These are phyloP conservation scores for Cenopis cana DNA, from an alignment of 2,888 invertebrate genomes.

Conservation along the genomic window DNA sequence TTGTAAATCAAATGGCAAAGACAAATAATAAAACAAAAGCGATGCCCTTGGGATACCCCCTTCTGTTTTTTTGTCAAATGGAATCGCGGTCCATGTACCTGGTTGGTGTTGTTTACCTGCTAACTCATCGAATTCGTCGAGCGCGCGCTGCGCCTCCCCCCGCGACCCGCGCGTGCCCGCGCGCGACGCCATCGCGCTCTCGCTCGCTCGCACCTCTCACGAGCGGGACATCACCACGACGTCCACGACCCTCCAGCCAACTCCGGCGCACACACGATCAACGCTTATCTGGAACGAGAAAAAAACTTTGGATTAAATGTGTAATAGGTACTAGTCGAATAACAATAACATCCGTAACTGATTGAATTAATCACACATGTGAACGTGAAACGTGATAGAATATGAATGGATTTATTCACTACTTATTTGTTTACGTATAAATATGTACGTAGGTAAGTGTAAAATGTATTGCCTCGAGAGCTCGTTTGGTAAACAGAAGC, in stretches of 20 bases:
- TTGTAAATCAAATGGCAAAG: not conserved
- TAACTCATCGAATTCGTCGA: slow-evolving; percentile 79
- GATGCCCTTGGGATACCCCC: not conserved
- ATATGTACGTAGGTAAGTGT: no score
- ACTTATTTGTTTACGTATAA: no score
- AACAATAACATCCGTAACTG: not conserved
- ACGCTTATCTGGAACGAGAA: slow-evolving; percentile 7
- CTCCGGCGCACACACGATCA: not conserved
- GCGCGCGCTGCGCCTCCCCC: slow-evolving; percentile 63
- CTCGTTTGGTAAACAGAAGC: not conserved
- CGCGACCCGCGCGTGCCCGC: slow-evolving; percentile 53
- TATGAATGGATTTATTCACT: no score
- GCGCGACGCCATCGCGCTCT: slow-evolving; percentile 51
- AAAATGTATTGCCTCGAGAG: not conserved
- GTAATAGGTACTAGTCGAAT: not conserved
- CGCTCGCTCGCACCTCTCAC: not conserved
- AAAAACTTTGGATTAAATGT: not conserved
- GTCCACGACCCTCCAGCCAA: not conserved
- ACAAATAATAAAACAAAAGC: not conserved
- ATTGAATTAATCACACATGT: not conserved
- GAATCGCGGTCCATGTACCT: not conserved
- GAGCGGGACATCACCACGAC: slow-evolving; percentile 14
- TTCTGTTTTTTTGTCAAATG: not conserved
- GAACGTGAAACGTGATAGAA: no score
- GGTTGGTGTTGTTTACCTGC: slow-evolving; percentile 50